Evolutionary conservation across 1,140 invertebrate genomes (phyloP).

Genomic region (Babylonia areolata): DNA sequence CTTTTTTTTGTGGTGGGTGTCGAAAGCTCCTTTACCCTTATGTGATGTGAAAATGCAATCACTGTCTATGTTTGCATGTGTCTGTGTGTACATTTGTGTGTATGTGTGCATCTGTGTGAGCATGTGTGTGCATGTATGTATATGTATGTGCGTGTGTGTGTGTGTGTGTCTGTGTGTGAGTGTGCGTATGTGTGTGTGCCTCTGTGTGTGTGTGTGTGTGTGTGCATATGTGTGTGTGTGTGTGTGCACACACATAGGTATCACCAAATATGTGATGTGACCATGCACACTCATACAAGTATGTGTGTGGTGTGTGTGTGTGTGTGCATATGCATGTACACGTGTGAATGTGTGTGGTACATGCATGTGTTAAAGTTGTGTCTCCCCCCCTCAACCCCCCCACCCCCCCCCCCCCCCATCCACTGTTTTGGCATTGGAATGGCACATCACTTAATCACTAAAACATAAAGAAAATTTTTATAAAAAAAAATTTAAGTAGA

Average conservation of each 20-base stretch:
- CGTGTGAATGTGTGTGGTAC: background rate
- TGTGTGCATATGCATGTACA: background rate
- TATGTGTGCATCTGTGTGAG: slow-evolving; percentile 14
- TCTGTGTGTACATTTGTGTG: slow-evolving; percentile 19
- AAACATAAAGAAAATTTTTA: no score
- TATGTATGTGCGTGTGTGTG: background rate
- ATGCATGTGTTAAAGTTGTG: no score
- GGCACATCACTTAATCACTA: no score
- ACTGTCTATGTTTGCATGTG: slow-evolving; percentile 10
- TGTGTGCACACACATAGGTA: no score
- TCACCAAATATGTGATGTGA: background rate
- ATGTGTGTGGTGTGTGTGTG: background rate
- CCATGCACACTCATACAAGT: no score
- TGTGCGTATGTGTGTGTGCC: background rate
- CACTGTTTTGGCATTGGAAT: no score
- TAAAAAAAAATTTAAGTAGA: no score
- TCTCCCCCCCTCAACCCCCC: no score
- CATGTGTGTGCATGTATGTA: background rate
- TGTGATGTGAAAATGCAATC: no score
- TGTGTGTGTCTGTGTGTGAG: background rate
- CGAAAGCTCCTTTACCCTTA: no score
- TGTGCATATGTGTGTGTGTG: background rate
- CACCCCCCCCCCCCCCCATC: no score
- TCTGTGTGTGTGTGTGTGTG: background rate
- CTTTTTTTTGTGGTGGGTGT: no score